These are phyloP conservation scores for Sandelia bainsii DNA, from an alignment of 2,797 vertebrate genomes.

Conservation along the genomic window DNA sequence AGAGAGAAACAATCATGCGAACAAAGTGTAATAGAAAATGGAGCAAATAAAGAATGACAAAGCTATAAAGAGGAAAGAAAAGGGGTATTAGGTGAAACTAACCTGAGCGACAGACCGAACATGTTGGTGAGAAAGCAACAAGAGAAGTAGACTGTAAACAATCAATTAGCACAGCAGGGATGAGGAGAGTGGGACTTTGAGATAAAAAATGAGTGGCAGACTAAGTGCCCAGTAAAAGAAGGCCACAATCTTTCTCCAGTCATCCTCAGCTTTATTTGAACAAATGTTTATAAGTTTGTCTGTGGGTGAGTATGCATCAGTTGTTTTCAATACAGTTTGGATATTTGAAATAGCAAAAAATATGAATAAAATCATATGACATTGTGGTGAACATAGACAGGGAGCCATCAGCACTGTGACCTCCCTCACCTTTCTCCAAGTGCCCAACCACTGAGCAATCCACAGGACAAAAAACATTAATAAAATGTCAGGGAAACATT, in stretches of 20 bases:
- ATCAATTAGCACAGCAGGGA: conserved; percentile 11
- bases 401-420: conserved; percentile 12
- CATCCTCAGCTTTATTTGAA: conserved; percentile 15
- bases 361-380: neutral
- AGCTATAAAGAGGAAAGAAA: neutral
- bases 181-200: conserved; percentile 5
- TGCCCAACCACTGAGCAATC: neutral
- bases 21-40: neutral
- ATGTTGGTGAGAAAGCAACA: neutral
- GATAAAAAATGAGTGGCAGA: conserved; percentile 5
- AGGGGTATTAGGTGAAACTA: conserved; percentile 16
- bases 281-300: conserved; percentile 11
- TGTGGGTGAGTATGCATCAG: neutral
- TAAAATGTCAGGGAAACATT: conserved; percentile 6
- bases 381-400: neutral
- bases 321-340: conserved; percentile 27
- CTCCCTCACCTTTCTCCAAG: conserved; percentile 12
- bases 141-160: conserved; percentile 11
- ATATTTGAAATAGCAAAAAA: conserved; percentile 16
- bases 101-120: conserved; percentile 10
- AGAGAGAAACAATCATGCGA: neutral
- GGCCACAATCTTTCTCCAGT: conserved; percentile 11
- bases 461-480: conserved; percentile 7
- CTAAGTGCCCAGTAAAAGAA: conserved; percentile 11
- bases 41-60: neutral